Conservation (phyloP, 2,888 invertebrate genomes). For the Stenotaenia linearis region DNA sequence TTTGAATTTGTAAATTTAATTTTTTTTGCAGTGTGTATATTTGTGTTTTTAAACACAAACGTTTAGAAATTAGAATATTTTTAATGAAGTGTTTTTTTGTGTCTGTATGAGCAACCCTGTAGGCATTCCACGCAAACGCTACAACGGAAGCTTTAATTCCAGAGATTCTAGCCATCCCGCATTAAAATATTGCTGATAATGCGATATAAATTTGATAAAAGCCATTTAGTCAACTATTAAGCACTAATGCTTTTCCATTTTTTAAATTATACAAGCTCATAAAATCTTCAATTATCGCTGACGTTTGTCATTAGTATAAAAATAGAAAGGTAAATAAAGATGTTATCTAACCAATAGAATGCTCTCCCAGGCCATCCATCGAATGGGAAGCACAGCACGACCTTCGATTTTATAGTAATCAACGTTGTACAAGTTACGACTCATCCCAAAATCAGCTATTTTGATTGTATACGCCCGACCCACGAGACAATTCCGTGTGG, state of each 20-base stretch:
- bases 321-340: neutral
- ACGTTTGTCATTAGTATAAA: neutral
- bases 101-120: too few relatives aligned
- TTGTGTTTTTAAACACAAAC: too few relatives aligned
- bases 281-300: neutral
- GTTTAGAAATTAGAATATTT: too few relatives aligned
- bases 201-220: neutral
- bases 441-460: conserved; percentile 68
- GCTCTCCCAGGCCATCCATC: conserved; percentile 87
- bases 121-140: too few relatives aligned
- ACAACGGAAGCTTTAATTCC: too few relatives aligned
- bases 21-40: too few relatives aligned
- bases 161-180: too few relatives aligned
- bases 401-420: conserved; percentile 74
- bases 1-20: too few relatives aligned
- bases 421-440: conserved; percentile 61
- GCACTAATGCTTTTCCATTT: too few relatives aligned
- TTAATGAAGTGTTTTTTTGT: too few relatives aligned
- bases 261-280: too few relatives aligned
- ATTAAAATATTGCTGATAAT: too few relatives aligned
- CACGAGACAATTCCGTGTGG: conserved; percentile 80
- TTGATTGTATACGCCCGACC: conserved; percentile 66
- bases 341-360: conserved; percentile 58
- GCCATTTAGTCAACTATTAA: neutral
- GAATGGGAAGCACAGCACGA: conserved; percentile 63